Conservation (phyloP, 2,113 vertebrate species). For the Diphyllodes magnificus region DNA sequence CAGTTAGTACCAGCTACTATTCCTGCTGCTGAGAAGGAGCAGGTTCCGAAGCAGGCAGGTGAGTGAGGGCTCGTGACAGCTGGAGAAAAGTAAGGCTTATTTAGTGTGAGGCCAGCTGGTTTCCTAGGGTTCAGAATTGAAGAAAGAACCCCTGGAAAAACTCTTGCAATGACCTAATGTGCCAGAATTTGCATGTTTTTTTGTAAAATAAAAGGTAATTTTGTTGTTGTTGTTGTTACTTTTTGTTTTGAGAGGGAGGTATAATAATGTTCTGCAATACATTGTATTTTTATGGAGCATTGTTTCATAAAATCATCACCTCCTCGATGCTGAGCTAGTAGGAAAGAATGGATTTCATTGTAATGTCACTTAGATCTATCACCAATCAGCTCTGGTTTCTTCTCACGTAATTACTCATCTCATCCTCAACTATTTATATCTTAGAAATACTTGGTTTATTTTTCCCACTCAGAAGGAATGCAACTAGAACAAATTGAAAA, state of each 20-base stretch:
- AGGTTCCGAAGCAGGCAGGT: neutral
- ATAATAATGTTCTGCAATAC: conserved; percentile 11
- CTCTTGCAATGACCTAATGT: neutral
- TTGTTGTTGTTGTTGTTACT: neutral
- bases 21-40: neutral
- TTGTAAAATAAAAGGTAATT: conserved; percentile 12
- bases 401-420: conserved; percentile 52
- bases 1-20: neutral
- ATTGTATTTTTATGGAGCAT: conserved; percentile 48
- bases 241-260: neutral
- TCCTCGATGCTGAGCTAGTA: neutral
- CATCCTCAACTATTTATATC: conserved; percentile 25
- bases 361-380: conserved; percentile 47
- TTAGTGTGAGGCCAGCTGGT: neutral
- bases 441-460: conserved; percentile 36
- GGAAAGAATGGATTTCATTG: conserved; percentile 43
- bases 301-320: conserved; percentile 39
- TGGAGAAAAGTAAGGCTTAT: neutral
- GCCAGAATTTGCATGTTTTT: neutral
- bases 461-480: conserved; percentile 19
- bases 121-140: neutral
- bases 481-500: conserved; percentile 24
- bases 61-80: neutral
- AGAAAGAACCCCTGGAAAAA: neutral
- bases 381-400: conserved; percentile 1